Conservation (phyloP, 2,113 vertebrate species). For the Embiotoca jacksoni region DNA sequence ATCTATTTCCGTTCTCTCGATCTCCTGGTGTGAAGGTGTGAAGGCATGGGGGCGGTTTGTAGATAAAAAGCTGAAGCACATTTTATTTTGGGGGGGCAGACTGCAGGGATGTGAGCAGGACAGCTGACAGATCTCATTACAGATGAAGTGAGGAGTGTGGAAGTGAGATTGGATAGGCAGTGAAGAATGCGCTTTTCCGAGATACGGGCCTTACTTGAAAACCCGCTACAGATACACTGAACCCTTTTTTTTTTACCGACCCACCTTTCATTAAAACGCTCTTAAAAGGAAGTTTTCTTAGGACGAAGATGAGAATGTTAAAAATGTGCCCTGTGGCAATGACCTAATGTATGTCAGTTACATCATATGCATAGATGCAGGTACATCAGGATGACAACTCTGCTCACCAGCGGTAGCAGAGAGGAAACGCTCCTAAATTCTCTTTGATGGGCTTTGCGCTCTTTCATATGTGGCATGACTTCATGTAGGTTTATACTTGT, state of each 20-base stretch:
- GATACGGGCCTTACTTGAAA: conserved; percentile 66
- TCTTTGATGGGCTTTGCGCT: conserved; percentile 34
- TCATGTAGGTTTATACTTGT: conserved; percentile 64
- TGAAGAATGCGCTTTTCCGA: conserved; percentile 24
- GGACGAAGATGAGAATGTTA: conserved; percentile 40
- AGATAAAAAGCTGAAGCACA: conserved; percentile 61
- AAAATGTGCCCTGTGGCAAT: conserved; percentile 68
- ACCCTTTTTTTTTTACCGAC: conserved; percentile 37
- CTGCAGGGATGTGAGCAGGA: conserved; percentile 37
- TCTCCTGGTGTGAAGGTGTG: conserved; percentile 52
- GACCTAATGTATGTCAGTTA: conserved; percentile 67
- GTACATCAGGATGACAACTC: conserved; percentile 30
- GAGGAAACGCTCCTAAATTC: conserved; percentile 16
- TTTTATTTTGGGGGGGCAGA: conserved; percentile 21
- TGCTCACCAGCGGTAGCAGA: background rate
- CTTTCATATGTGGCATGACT: conserved; percentile 64
- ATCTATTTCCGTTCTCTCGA: conserved; percentile 43
- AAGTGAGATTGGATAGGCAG: conserved; percentile 41
- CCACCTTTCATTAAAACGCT: conserved; percentile 46
- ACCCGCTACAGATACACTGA: conserved; percentile 52
- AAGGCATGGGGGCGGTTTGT: conserved; percentile 48
- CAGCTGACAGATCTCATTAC: conserved; percentile 49
- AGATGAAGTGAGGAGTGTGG: conserved; percentile 38
- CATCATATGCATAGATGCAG: conserved; percentile 36
- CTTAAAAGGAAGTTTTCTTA: conserved; percentile 43